phyloP scores from a whole-genome alignment of 2,797 vertebrate genomes.

The Ceyx erithaca region DNA sequence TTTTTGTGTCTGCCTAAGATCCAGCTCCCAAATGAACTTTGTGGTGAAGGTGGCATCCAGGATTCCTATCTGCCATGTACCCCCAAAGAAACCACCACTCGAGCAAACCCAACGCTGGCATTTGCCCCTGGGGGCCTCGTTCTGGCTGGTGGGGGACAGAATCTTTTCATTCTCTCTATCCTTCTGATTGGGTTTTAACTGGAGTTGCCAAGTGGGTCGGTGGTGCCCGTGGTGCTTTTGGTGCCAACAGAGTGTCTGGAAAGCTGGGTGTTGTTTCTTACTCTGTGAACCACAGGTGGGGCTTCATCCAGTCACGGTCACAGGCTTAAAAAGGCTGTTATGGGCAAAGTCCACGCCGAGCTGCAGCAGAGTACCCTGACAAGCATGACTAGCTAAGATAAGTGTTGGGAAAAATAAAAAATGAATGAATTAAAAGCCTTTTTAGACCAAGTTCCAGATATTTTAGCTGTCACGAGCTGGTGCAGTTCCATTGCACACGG shows the following conservation, averaged over 20 bases:
- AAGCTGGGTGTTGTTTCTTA: not conserved
- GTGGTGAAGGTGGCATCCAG: not conserved
- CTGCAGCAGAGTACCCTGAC: accelerated
- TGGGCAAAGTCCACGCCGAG: not conserved
- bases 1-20: not conserved
- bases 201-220: not conserved
- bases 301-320: too few species aligned
- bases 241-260: not conserved
- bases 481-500: not conserved
- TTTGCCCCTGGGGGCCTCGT: not conserved
- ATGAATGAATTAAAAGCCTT: conserved; percentile 16
- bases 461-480: conserved; percentile 24
- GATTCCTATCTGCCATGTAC: not conserved
- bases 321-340: not conserved
- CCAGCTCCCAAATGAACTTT: not conserved
- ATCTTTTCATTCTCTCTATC: not conserved
- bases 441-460: not conserved
- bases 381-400: not conserved
- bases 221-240: not conserved
- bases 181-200: not conserved
- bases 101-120: not conserved
- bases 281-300: not conserved
- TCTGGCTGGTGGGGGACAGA: not conserved
- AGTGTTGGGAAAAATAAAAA: not conserved
- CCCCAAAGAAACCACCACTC: not conserved